phyloP scores from a whole-genome alignment of 2,113 vertebrate genomes.

The Panthera tigris region DNA sequence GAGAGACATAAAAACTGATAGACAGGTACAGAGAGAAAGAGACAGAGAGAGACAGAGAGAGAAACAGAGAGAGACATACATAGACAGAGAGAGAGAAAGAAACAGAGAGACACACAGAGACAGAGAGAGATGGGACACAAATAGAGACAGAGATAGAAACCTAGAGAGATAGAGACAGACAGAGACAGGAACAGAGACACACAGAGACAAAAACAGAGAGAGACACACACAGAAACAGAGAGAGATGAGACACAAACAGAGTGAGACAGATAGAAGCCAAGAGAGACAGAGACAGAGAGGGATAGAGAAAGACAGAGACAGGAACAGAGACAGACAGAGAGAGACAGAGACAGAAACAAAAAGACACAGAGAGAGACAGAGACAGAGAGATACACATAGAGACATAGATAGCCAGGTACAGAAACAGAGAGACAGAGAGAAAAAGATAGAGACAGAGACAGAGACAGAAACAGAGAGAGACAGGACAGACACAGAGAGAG shows the following conservation, averaged over 20 bases:
- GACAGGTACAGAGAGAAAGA: too few relatives aligned
- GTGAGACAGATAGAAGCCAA: neutral
- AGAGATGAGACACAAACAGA: neutral
- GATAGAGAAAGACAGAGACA: fast-evolving
- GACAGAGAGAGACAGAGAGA: too few relatives aligned
- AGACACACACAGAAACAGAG: too few relatives aligned
- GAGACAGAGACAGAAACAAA: neutral
- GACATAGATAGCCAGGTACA: neutral
- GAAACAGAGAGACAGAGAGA: neutral
- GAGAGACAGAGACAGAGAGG: neutral
- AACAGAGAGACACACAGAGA: too few relatives aligned
- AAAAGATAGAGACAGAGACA: neutral
- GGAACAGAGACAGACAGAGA: neutral
- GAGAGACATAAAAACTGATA: too few relatives aligned
- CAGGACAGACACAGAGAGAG: neutral
- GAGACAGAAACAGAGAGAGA: neutral
- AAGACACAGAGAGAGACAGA: neutral
- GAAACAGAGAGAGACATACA: too few relatives aligned
- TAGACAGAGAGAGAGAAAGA: too few relatives aligned
- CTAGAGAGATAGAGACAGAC: neutral
- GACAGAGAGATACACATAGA: neutral
- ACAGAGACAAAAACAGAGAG: neutral
- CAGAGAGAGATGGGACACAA: too few relatives aligned
- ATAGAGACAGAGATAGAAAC: too few relatives aligned
- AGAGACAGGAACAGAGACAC: neutral